These are phyloP conservation scores for Paedocypris sp. DNA, from an alignment of 2,113 vertebrate genomes.

Conservation along the genomic window DNA sequence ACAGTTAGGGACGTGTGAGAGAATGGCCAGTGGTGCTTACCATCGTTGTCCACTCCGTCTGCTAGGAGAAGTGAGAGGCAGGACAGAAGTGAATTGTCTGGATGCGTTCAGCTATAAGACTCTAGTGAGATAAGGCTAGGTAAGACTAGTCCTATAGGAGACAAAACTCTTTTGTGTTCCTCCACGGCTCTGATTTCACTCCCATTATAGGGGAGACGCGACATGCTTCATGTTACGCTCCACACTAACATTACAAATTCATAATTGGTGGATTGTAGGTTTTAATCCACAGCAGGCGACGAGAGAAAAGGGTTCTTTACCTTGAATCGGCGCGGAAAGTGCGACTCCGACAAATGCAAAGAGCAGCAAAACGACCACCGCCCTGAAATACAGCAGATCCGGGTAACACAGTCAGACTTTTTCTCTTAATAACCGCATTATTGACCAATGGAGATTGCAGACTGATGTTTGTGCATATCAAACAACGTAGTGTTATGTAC, in stretches of 20 bases:
- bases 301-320: slow-evolving; percentile 49
- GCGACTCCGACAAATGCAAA: slow-evolving; percentile 30
- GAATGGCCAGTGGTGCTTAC: not conserved
- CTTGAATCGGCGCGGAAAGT: slow-evolving; percentile 44
- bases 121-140: slow-evolving; percentile 1
- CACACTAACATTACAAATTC: too few species aligned
- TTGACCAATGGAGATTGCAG: too few species aligned
- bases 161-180: slow-evolving; percentile 33
- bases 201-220: slow-evolving; percentile 9
- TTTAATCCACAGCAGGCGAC: too few species aligned
- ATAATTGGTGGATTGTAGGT: not conserved
- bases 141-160: slow-evolving; percentile 9
- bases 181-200: slow-evolving; percentile 32
- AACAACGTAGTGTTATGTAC: too few species aligned
- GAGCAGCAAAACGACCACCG: slow-evolving; percentile 5
- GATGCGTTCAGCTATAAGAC: slow-evolving; percentile 15
- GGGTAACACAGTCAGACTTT: too few species aligned
- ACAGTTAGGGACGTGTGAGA: not conserved
- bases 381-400: slow-evolving; percentile 25
- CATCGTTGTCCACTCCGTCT: slow-evolving; percentile 26
- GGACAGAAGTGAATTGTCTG: not conserved
- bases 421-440: not conserved
- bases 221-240: slow-evolving; percentile 13
- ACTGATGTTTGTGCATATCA: too few species aligned
- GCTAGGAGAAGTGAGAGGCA: not conserved